These are phyloP conservation scores for Amiota mariae DNA, from an alignment of 2,888 invertebrate genomes.

Conservation along the genomic window DNA sequence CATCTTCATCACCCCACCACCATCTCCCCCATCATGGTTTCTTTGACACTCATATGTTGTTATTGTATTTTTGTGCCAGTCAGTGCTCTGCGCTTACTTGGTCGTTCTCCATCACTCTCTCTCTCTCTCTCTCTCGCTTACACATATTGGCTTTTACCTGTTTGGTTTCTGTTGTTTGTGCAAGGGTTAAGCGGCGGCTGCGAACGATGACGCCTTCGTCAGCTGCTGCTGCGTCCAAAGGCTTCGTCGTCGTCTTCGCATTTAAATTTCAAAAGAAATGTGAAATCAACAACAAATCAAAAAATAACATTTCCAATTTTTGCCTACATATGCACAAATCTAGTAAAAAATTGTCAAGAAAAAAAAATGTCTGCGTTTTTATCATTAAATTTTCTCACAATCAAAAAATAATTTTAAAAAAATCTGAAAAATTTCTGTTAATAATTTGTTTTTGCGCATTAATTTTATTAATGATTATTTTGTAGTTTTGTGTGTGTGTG, in stretches of 20 bases:
- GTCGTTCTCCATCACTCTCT: neutral
- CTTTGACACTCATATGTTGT: neutral
- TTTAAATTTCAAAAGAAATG: neutral
- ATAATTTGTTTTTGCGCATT: slow-evolving; percentile 16
- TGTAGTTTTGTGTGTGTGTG: neutral
- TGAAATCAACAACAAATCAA: slow-evolving; percentile 4
- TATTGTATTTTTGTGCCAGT: slow-evolving; percentile 21
- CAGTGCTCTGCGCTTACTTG: slow-evolving; percentile 13
- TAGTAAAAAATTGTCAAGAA: neutral
- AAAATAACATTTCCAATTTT: neutral
- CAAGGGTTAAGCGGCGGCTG: slow-evolving; percentile 18
- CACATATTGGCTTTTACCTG: neutral
- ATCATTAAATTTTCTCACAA: neutral
- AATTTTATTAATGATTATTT: neutral
- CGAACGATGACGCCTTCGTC: neutral
- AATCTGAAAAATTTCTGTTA: neutral
- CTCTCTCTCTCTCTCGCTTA: neutral
- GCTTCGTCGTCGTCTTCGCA: neutral
- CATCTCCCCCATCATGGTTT: neutral
- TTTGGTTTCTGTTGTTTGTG: neutral
- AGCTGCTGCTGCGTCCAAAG: too few species aligned
- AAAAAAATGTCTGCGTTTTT: neutral
- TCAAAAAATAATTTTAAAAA: neutral
- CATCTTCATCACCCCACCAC: too few species aligned
- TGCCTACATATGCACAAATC: neutral